A percentile compares a stretch with the other conserved stretches of the same genome.
Conservation (phyloP, 2,888 invertebrate species). For the Cepaea hortensis region DNA sequence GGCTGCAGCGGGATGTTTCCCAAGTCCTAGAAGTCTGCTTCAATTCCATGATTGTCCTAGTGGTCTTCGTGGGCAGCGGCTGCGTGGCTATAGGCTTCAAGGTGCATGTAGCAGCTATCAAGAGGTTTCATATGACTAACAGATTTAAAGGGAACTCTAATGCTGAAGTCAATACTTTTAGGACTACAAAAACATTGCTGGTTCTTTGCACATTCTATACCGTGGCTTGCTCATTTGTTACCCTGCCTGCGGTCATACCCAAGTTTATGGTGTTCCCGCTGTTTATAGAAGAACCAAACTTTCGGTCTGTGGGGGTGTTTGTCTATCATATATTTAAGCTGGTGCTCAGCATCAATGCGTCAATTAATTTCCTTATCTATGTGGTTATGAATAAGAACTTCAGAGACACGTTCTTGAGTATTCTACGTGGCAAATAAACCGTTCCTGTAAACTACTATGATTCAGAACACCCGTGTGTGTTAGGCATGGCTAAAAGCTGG, state of each 20-base stretch:
- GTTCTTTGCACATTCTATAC: conserved; percentile 36
- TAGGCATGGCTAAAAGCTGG: too few relatives aligned
- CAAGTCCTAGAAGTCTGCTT: conserved; percentile 8
- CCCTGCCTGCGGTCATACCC: conserved; percentile 33
- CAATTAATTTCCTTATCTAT: conserved; percentile 39
- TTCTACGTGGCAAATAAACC: background rate
- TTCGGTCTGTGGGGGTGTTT: conserved; percentile 24
- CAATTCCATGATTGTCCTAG: background rate
- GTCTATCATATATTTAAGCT: conserved; percentile 35
- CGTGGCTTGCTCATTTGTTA: conserved; percentile 22
- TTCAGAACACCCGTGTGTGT: too few relatives aligned
- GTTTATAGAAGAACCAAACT: conserved; percentile 24
- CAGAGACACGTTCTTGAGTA: conserved; percentile 27
- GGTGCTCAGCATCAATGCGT: conserved; percentile 35
- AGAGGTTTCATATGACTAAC: conserved; percentile 28
- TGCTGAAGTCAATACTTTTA: background rate
- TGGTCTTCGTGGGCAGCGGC: conserved; percentile 19
- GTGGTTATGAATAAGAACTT: conserved; percentile 42
- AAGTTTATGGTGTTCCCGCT: conserved; percentile 34
- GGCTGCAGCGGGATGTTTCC: background rate
- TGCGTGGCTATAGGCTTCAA: conserved; percentile 34
- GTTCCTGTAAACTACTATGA: too few relatives aligned
- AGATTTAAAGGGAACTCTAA: background rate
- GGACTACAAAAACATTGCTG: conserved; percentile 40
- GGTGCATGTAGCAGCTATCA: conserved; percentile 19